These are phyloP conservation scores for Tyto alba DNA, from an alignment of 2,113 vertebrate species.

Conservation along the genomic window DNA sequence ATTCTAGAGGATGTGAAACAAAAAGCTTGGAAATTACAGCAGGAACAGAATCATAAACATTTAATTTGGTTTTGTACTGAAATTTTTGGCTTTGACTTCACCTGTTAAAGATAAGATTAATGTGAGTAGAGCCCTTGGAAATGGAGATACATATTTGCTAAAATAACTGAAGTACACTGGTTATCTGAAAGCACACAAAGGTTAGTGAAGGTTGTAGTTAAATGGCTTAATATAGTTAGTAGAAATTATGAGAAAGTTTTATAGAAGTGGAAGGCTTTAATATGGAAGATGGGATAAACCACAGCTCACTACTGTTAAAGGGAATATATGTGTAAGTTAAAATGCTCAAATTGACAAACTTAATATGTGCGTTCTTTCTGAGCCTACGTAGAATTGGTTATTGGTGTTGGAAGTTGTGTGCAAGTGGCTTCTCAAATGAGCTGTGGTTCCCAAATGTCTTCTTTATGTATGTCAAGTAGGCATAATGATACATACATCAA, in stretches of 20 bases:
- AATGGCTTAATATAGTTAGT: background rate
- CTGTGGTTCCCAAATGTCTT: background rate
- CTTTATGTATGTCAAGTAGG: background rate
- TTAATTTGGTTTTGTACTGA: background rate
- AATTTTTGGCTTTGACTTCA: background rate
- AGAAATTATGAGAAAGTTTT: background rate
- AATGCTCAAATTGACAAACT: background rate
- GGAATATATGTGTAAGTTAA: background rate
- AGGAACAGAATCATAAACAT: background rate
- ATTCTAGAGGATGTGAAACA: conserved; percentile 15
- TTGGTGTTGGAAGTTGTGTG: background rate
- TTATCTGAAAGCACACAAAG: background rate
- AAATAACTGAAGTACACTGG: background rate
- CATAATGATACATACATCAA: background rate
- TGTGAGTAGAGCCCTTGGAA: background rate
- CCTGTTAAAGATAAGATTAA: background rate
- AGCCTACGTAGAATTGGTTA: background rate
- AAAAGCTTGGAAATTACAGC: background rate
- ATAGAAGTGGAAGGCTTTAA: background rate
- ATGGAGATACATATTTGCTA: background rate
- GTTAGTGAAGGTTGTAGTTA: background rate
- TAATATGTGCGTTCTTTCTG: background rate
- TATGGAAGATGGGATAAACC: background rate
- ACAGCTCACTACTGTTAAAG: background rate
- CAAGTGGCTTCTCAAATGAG: background rate